A percentile compares a stretch with the other conserved stretches of the same genome.
Evolutionary conservation across 2,113 vertebrate genomes (phyloP).

Genomic region (Gopherus flavomarginatus): DNA sequence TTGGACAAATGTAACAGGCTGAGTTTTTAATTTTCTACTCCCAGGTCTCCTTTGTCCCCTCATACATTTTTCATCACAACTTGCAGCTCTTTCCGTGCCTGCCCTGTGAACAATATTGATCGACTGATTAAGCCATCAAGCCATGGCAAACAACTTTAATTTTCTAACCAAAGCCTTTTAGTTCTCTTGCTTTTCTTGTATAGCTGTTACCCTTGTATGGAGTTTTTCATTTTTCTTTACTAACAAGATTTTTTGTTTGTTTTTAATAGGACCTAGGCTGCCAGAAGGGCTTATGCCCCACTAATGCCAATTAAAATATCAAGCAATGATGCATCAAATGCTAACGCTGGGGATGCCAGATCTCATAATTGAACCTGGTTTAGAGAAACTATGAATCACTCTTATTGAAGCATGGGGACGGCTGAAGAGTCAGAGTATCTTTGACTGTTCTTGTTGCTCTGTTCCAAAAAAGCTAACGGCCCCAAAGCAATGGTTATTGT

Average conservation of each 20-base stretch:
- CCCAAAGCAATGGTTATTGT: background rate
- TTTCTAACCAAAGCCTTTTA: constrained; percentile 66
- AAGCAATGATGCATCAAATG: background rate
- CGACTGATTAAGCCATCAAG: constrained; percentile 89
- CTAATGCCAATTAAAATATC: background rate
- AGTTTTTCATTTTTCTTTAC: background rate
- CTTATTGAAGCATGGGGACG: background rate
- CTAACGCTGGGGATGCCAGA: accelerated
- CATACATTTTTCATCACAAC: constrained; percentile 88
- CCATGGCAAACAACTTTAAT: constrained; percentile 85
- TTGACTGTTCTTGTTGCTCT: background rate
- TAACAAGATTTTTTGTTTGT: background rate
- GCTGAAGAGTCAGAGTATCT: accelerated
- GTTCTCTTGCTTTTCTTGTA: constrained; percentile 12
- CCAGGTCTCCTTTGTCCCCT: constrained; percentile 77
- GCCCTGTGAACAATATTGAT: constrained; percentile 84
- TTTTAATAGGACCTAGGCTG: background rate
- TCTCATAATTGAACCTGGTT: accelerated
- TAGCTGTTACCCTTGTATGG: background rate
- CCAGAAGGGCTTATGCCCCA: background rate
- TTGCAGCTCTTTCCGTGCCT: constrained; percentile 60
- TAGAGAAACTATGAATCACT: background rate
- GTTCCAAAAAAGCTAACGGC: background rate
- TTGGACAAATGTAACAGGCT: constrained; percentile 82
- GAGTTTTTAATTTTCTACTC: constrained; percentile 84